Conservation (phyloP, 2,797 vertebrate species). For the Phoeniculus purpureus region DNA sequence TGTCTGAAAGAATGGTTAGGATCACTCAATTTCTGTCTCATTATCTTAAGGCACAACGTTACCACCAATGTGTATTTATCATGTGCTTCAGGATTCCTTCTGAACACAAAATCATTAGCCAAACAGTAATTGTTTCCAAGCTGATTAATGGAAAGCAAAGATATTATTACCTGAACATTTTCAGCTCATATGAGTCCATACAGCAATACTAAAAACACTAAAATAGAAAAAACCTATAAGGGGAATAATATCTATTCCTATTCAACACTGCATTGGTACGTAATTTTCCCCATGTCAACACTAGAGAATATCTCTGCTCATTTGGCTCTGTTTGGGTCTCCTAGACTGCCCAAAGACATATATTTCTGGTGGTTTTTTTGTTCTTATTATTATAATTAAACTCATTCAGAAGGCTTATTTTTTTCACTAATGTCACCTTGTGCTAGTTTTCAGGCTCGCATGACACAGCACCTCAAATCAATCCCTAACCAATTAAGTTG, state of each 20-base stretch:
- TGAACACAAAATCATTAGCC: neutral
- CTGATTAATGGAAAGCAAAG: neutral
- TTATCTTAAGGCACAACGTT: neutral
- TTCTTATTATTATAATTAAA: neutral
- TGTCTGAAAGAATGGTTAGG: neutral
- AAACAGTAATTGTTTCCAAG: neutral
- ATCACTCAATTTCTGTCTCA: neutral
- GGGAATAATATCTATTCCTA: neutral
- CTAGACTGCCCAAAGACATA: neutral
- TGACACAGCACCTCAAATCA: neutral
- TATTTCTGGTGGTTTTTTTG: neutral
- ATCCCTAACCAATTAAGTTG: neutral
- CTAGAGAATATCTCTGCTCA: neutral
- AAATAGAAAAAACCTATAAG: neutral
- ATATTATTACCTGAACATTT: neutral
- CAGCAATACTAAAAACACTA: neutral
- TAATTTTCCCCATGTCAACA: neutral
- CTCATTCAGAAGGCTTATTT: neutral
- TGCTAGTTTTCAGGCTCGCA: rapidly evolving
- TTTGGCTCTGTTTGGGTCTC: neutral
- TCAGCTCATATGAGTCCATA: neutral
- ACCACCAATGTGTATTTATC: neutral
- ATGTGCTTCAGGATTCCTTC: neutral
- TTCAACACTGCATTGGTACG: neutral
- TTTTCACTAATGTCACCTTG: neutral